Evolutionary conservation across 2,888 invertebrate genomes (phyloP).

Genomic region (Drosophila nigricruria): DNA sequence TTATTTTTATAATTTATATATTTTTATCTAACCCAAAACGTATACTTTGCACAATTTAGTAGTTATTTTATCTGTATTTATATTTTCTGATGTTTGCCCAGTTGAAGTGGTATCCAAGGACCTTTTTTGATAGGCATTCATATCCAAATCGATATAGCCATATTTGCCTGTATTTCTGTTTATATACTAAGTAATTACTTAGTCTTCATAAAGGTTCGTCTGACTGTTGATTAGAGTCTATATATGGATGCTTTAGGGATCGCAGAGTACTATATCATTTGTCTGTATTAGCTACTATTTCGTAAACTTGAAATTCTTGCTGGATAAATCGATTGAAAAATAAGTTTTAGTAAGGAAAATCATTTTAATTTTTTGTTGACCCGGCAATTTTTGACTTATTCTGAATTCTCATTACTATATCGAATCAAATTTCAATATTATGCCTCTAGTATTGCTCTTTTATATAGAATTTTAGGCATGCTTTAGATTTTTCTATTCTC

Average conservation of each 20-base stretch:
- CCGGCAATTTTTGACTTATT: neutral
- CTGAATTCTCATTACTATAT: neutral
- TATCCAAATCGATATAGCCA: neutral
- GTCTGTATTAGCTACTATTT: too few species aligned
- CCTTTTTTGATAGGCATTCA: neutral
- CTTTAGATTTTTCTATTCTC: neutral
- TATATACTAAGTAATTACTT: neutral
- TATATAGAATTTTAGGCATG: neutral
- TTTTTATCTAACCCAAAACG: conserved; percentile 53
- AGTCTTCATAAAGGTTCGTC: neutral
- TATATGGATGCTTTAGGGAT: neutral
- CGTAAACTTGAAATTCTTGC: neutral
- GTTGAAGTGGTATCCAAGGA: neutral
- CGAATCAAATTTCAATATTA: neutral
- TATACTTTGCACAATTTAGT: conserved; percentile 59
- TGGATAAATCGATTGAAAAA: neutral
- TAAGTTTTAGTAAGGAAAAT: neutral
- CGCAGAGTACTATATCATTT: neutral
- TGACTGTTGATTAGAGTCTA: neutral
- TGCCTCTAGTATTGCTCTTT: too few species aligned
- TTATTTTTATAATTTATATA: conserved; percentile 21
- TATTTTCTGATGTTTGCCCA: neutral
- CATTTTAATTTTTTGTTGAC: neutral
- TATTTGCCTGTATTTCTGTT: neutral
- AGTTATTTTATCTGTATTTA: neutral